These are phyloP conservation scores for Caenorhabditis zanzibari DNA, from an alignment of 2,888 invertebrate species.

Conservation along the genomic window DNA sequence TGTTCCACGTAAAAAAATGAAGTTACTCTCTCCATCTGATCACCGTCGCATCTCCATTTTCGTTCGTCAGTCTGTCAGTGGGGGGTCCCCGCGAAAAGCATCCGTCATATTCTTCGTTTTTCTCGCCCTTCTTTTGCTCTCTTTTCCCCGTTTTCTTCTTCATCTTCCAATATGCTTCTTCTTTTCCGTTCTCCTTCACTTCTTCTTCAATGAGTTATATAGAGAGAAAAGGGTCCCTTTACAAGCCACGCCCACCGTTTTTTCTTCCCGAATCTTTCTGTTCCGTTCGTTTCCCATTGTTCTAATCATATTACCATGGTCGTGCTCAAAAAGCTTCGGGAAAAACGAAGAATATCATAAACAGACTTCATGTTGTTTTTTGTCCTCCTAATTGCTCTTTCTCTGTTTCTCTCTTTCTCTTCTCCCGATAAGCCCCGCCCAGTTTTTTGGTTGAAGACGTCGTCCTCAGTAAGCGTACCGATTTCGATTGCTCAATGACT, in stretches of 20 bases:
- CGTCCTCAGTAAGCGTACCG: neutral
- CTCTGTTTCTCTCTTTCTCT: neutral
- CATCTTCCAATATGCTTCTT: slow-evolving; percentile 5
- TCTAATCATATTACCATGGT: slow-evolving; percentile 61
- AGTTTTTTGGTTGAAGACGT: slow-evolving; percentile 44
- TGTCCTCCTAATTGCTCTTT: slow-evolving; percentile 63
- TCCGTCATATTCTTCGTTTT: slow-evolving; percentile 27
- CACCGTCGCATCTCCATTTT: neutral
- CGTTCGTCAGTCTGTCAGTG: neutral
- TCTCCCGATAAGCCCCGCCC: slow-evolving; percentile 53
- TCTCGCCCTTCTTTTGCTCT: slow-evolving; percentile 12
- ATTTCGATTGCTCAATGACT: slow-evolving; percentile 7
- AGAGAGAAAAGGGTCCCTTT: neutral
- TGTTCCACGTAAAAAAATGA: neutral
- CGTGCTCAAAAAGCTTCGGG: neutral
- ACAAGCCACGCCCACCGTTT: slow-evolving; percentile 7
- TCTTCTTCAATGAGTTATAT: slow-evolving; percentile 29
- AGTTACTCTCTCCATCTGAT: slow-evolving; percentile 8
- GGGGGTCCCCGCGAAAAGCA: slow-evolving; percentile 7
- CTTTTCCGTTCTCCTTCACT: slow-evolving; percentile 9
- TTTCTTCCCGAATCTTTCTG: neutral
- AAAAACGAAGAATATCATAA: slow-evolving; percentile 45
- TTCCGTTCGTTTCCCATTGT: slow-evolving; percentile 40
- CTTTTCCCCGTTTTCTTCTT: neutral
- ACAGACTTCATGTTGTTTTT: slow-evolving; percentile 41